Conservation (phyloP, 2,113 vertebrate genomes). For the Cebus imitator region DNA sequence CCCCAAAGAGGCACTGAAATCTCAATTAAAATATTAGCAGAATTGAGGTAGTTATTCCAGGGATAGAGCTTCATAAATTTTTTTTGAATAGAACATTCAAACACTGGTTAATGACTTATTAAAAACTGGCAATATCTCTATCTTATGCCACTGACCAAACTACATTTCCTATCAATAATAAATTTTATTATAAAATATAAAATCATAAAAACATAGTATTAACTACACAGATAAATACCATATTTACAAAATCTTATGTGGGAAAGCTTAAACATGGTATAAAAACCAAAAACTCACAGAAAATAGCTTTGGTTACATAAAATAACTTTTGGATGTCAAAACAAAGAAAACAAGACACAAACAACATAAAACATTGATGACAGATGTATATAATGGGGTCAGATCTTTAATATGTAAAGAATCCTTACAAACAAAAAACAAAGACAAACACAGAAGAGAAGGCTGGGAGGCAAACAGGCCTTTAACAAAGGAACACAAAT, state of each 20-base stretch:
- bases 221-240: neutral
- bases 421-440: neutral
- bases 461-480: neutral
- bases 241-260: neutral
- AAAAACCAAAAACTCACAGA: neutral
- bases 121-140: neutral
- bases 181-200: neutral
- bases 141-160: neutral
- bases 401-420: neutral
- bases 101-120: neutral
- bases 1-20: neutral
- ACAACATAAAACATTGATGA: neutral
- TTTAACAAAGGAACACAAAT: neutral
- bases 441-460: neutral
- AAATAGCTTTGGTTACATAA: neutral
- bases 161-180: neutral
- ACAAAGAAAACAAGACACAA: neutral
- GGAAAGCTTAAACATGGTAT: neutral
- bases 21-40: neutral
- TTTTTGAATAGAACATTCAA: neutral
- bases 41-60: neutral
- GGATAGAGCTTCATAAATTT: neutral
- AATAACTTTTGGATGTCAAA: neutral
- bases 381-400: neutral
- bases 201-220: neutral